Conservation (phyloP, 1,140 invertebrate genomes). For the Zaprionus davidi region DNA sequence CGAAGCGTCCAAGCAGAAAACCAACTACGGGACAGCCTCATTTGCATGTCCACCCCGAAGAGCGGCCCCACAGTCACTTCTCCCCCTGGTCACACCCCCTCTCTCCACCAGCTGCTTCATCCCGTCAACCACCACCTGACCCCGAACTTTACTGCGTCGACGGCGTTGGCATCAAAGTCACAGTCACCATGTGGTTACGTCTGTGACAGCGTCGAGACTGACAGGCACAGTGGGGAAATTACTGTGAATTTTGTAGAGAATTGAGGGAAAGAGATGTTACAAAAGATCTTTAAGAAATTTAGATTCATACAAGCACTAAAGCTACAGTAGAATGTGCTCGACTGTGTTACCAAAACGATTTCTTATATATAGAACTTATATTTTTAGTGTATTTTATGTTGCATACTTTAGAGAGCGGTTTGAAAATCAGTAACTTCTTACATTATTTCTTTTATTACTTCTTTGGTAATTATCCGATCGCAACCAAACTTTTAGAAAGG, state of each 20-base stretch:
- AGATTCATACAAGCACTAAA: not conserved
- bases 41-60: conserved; percentile 64
- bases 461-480: no score
- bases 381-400: no score
- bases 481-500: no score
- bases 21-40: conserved; percentile 79
- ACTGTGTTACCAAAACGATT: no score
- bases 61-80: not conserved
- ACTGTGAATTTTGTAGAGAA: not conserved
- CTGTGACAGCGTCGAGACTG: conserved; percentile 71
- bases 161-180: conserved; percentile 69
- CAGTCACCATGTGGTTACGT: conserved; percentile 78
- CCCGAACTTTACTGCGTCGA: conserved; percentile 24
- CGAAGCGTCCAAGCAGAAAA: conserved; percentile 81
- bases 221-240: conserved; percentile 54
- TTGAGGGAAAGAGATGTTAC: not conserved
- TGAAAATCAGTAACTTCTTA: no score
- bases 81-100: not conserved
- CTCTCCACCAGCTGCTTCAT: not conserved
- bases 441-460: no score
- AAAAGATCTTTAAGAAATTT: not conserved
- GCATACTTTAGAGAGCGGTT: no score
- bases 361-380: no score
- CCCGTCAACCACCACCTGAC: conserved; percentile 14
- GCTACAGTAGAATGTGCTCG: no score